A percentile compares a stretch with the other conserved stretches of the same genome.
Evolutionary conservation across 1,140 invertebrate species (phyloP).

Genomic region (Drosophila truncata): DNA sequence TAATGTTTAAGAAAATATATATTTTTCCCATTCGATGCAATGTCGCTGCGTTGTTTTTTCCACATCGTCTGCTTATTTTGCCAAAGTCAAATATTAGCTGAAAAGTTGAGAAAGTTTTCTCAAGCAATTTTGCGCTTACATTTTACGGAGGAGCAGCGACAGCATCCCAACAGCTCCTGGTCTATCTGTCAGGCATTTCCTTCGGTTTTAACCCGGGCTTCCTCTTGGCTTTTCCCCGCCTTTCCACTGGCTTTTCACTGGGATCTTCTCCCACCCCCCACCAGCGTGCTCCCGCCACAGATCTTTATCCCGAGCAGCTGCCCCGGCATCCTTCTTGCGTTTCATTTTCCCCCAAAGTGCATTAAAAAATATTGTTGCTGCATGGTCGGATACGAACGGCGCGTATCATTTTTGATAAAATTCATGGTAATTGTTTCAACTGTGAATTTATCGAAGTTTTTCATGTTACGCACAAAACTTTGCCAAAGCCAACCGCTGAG

Average conservation of each 20-base stretch:
- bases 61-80: constrained; percentile 82
- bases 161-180: constrained; percentile 58
- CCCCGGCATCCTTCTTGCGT: constrained; percentile 58
- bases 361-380: constrained; percentile 84
- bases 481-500: constrained; percentile 48
- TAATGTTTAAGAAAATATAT: constrained; percentile 73
- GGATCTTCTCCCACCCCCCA: background rate
- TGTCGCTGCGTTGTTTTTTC: constrained; percentile 77
- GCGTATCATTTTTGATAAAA: constrained; percentile 84
- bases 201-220: constrained; percentile 20
- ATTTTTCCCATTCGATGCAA: constrained; percentile 69
- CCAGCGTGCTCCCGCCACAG: constrained; percentile 20
- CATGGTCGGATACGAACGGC: constrained; percentile 82
- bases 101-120: constrained; percentile 84
- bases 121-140: constrained; percentile 84
- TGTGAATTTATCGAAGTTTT: constrained; percentile 84
- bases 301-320: constrained; percentile 75
- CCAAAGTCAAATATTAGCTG: constrained; percentile 83
- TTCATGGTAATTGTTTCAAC: constrained; percentile 84
- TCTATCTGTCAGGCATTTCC: constrained; percentile 80
- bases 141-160: constrained; percentile 53
- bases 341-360: constrained; percentile 82
- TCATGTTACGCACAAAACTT: constrained; percentile 82
- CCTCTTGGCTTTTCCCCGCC: constrained; percentile 10
- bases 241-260: constrained; percentile 11